Conservation (phyloP, 1,140 invertebrate genomes). For the Olivierus martensii region DNA sequence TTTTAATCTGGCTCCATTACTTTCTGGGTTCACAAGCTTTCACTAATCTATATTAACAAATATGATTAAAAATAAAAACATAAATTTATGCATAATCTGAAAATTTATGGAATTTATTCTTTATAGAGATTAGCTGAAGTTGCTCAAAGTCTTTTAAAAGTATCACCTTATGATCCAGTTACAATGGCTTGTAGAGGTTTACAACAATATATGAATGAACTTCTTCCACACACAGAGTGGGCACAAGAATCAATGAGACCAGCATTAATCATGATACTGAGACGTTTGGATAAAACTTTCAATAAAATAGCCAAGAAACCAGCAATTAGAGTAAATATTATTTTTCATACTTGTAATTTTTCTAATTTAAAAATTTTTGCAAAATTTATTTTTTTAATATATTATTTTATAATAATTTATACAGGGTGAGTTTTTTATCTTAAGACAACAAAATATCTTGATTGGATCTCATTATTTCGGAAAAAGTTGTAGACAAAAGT, state of each 20-base stretch:
- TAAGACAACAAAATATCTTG: too few species aligned
- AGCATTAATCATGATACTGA: conserved; percentile 76
- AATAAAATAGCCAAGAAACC: conserved; percentile 94
- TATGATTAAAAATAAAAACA: too few species aligned
- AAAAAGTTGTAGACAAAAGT: too few species aligned
- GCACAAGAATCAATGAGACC: conserved; percentile 84
- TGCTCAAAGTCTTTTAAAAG: conserved; percentile 88
- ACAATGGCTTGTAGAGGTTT: conserved; percentile 88
- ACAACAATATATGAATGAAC: conserved; percentile 84
- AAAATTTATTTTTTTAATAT: too few species aligned
- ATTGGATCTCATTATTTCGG: too few species aligned
- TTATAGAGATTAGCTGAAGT: conserved; percentile 86
- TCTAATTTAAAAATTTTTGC: too few species aligned
- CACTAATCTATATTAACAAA: too few species aligned
- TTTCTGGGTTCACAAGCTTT: too few species aligned
- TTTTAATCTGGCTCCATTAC: too few species aligned
- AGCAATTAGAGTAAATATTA: conserved; percentile 55
- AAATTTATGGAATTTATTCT: conserved; percentile 9
- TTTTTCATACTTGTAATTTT: neutral
- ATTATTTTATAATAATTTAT: too few species aligned
- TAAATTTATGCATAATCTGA: neutral
- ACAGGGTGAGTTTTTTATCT: too few species aligned
- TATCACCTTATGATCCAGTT: conserved; percentile 90
- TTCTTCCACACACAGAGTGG: conserved; percentile 93
- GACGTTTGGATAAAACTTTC: conserved; percentile 92